phyloP scores from a whole-genome alignment of 2,113 vertebrate genomes.

The Arizona elegans region DNA sequence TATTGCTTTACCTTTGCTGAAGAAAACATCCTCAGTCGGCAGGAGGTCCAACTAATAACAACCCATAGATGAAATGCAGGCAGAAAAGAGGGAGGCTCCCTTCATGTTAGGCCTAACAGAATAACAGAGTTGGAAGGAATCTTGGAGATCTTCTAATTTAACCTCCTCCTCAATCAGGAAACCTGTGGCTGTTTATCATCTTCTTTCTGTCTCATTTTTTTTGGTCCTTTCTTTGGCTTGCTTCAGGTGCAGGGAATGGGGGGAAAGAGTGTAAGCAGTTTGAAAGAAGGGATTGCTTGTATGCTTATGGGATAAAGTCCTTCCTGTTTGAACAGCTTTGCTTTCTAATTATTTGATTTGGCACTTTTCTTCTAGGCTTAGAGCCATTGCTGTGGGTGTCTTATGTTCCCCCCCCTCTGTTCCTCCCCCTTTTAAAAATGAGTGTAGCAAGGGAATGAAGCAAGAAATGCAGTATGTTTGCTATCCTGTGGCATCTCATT shows the following conservation, averaged over 20 bases:
- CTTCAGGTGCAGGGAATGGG: neutral
- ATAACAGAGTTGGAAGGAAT: neutral
- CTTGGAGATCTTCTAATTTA: neutral
- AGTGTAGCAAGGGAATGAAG: neutral
- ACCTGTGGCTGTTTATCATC: neutral
- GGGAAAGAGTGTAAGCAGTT: neutral
- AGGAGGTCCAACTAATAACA: neutral
- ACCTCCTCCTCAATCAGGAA: neutral
- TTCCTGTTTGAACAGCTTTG: constrained; percentile 30
- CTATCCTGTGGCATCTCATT: neutral
- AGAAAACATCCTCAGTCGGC: neutral
- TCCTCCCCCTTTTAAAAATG: constrained; percentile 4
- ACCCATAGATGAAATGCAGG: neutral
- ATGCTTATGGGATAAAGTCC: neutral
- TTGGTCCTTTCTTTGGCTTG: neutral
- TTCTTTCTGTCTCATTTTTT: neutral
- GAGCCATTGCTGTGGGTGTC: constrained; percentile 9
- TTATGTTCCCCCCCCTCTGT: neutral
- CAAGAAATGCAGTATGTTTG: neutral
- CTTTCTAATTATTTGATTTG: constrained; percentile 41
- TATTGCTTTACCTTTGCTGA: neutral
- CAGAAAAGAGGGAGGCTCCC: neutral
- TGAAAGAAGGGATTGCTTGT: neutral
- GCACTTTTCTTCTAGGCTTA: constrained; percentile 32
- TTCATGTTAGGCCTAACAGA: neutral